Conservation (phyloP, 92 coral and sea anemone genomes). For the Parazoanthus swiftii region DNA sequence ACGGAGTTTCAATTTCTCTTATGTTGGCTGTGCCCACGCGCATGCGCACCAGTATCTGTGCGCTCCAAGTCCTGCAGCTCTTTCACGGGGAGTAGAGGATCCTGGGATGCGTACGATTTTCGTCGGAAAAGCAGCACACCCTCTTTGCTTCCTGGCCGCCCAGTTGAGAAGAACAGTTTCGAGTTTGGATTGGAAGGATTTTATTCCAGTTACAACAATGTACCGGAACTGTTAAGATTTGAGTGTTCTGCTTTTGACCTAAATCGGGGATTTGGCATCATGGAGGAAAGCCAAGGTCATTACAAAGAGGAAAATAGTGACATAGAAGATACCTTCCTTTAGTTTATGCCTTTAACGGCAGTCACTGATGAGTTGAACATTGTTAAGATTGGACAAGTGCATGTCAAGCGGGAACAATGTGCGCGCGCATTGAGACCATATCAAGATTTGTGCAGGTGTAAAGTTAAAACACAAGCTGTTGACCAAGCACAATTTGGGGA, state of each 20-base stretch:
- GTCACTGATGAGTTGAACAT: neutral
- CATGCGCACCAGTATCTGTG: slow-evolving; percentile 40
- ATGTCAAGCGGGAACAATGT: neutral
- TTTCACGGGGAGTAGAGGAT: slow-evolving; percentile 62
- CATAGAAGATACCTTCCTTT: slow-evolving; percentile 20
- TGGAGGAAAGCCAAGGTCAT: neutral
- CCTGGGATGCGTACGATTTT: slow-evolving; percentile 50
- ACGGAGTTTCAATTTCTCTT: slow-evolving; percentile 63
- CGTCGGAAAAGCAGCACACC: slow-evolving; percentile 11
- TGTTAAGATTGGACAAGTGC: no score
- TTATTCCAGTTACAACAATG: neutral
- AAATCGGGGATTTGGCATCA: neutral
- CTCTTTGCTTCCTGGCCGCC: slow-evolving; percentile 1
- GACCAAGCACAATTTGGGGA: no score
- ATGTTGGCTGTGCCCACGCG: slow-evolving; percentile 65
- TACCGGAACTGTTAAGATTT: slow-evolving; percentile 15
- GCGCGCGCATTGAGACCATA: neutral
- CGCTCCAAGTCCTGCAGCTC: slow-evolving; percentile 51
- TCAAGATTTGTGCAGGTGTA: no score
- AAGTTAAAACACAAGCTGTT: no score
- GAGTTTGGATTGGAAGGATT: slow-evolving; percentile 1
- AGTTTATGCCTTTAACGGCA: neutral
- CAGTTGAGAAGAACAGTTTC: neutral
- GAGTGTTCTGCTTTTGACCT: neutral
- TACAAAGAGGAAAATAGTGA: neutral